Conservation (phyloP, 2,888 invertebrate genomes). For the Cryptus armator region DNA sequence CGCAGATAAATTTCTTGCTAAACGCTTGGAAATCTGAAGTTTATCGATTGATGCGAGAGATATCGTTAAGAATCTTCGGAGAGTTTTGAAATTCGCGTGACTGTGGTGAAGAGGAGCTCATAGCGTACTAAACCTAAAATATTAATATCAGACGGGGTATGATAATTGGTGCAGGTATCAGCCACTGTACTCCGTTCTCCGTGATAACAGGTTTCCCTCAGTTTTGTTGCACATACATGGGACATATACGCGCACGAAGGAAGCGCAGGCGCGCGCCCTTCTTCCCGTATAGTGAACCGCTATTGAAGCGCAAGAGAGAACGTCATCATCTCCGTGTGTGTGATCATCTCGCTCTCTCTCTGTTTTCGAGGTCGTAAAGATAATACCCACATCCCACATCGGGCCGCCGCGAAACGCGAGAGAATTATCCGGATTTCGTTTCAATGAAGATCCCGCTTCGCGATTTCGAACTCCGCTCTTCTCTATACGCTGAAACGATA, state of each 20-base stretch:
- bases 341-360: conserved; percentile 50
- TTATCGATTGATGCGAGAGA: not conserved
- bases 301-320: conserved; percentile 38
- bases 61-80: not conserved
- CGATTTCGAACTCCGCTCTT: conserved; percentile 43
- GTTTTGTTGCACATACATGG: conserved; percentile 72
- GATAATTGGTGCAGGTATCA: conserved; percentile 79
- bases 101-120: conserved; percentile 30
- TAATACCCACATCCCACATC: conserved; percentile 72
- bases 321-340: conserved; percentile 23
- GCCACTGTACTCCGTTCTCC: conserved; percentile 75
- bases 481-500: conserved; percentile 35
- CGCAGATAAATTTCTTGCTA: not conserved
- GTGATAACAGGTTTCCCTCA: conserved; percentile 80
- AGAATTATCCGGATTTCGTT: conserved; percentile 73
- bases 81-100: conserved; percentile 3
- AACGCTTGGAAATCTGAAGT: not conserved
- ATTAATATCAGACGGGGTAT: conserved; percentile 66
- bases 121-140: conserved; percentile 55
- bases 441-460: conserved; percentile 69
- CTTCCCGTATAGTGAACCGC: conserved; percentile 7
- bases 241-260: not conserved
- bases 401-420: conserved; percentile 60
- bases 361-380: conserved; percentile 64
- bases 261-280: conserved; percentile 59